Evolutionary conservation across 2,113 vertebrate species (phyloP).

Genomic region (Rutilus rutilus): DNA sequence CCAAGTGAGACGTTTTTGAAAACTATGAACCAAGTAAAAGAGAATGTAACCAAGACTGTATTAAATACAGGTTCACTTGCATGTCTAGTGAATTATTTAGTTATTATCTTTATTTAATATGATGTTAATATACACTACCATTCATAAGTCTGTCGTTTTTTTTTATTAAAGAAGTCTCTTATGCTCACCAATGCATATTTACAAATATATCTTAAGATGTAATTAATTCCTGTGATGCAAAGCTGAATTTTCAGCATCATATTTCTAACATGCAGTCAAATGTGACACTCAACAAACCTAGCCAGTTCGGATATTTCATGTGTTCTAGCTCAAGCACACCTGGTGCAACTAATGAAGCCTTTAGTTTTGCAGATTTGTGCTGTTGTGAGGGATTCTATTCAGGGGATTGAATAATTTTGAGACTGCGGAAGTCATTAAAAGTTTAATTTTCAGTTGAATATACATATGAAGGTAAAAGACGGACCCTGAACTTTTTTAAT

Average conservation of each 20-base stretch:
- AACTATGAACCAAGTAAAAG: neutral
- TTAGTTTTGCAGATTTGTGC: no score
- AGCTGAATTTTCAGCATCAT: neutral
- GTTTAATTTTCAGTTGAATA: neutral
- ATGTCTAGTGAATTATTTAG: neutral
- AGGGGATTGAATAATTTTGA: no score
- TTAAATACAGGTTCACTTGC: neutral
- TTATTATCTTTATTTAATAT: neutral
- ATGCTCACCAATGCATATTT: neutral
- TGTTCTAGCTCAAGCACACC: no score
- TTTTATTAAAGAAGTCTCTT: neutral
- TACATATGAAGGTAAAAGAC: neutral
- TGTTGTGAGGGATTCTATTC: no score
- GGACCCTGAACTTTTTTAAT: no score
- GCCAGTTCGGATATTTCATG: no score
- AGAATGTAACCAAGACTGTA: neutral
- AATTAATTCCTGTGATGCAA: neutral
- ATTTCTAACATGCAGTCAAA: no score
- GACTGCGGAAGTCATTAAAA: no score
- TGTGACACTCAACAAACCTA: no score
- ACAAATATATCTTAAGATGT: neutral
- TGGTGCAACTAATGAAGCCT: no score
- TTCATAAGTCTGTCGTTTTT: neutral
- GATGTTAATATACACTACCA: neutral
- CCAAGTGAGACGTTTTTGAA: slow-evolving; percentile 81